Evolutionary conservation across 2,797 vertebrate species (phyloP).

Genomic region (Rhabdophis nuchalis): DNA sequence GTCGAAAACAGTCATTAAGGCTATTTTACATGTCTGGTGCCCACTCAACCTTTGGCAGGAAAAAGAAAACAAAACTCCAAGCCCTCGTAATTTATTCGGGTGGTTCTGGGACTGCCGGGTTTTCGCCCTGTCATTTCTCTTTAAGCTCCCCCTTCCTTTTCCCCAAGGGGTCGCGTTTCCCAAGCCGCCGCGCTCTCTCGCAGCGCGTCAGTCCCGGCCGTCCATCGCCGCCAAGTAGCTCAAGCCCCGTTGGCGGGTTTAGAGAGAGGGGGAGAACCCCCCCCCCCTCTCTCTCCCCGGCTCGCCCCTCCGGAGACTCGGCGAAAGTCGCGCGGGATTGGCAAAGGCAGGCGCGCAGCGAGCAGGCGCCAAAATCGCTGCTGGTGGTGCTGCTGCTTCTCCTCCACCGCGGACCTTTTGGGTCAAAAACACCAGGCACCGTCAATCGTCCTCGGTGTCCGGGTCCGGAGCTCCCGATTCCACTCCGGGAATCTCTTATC

Average conservation of each 20-base stretch:
- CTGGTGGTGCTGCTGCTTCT: accelerated
- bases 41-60: conserved; percentile 39
- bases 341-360: not conserved
- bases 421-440: not conserved
- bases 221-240: conserved; percentile 50
- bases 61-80: not conserved
- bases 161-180: no score
- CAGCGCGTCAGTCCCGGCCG: conserved; percentile 46
- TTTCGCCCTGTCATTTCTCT: not conserved
- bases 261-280: not conserved
- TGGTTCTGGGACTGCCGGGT: not conserved
- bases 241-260: conserved; percentile 26
- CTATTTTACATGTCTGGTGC: conserved; percentile 52
- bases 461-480: not conserved
- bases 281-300: not conserved
- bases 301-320: conserved; percentile 34
- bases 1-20: not conserved
- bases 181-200: conserved; percentile 25
- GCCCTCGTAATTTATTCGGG: not conserved
- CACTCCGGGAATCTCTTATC: not conserved
- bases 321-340: conserved; percentile 45
- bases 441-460: not conserved
- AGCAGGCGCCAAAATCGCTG: not conserved
- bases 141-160: not conserved
- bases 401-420: not conserved